phyloP scores from a whole-genome alignment of 2,113 vertebrate species.

The Colaptes auratus region DNA sequence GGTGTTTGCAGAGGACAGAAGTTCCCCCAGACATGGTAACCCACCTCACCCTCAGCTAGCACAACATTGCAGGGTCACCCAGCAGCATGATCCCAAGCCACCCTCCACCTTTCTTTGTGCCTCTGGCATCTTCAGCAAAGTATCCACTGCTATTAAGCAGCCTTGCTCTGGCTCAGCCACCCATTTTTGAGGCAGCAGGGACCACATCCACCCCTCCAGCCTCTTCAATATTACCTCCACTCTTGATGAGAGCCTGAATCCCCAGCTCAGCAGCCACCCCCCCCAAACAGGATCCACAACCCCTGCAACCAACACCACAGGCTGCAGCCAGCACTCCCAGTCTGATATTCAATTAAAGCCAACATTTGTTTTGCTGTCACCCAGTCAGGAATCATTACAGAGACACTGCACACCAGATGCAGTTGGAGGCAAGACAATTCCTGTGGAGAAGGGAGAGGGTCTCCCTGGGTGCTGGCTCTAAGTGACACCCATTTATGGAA shows the following conservation, averaged over 20 bases:
- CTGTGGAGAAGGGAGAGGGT: background rate
- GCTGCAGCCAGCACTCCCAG: background rate
- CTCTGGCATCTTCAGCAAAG: background rate
- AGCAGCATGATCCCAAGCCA: rapidly evolving
- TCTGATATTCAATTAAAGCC: slow-evolving; percentile 9
- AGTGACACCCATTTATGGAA: rapidly evolving
- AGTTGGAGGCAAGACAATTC: background rate
- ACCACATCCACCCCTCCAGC: background rate
- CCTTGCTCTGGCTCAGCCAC: background rate
- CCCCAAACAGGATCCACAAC: rapidly evolving
- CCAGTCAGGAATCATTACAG: background rate
- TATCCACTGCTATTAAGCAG: background rate
- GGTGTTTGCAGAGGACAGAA: background rate
- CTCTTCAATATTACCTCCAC: background rate
- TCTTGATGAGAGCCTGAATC: background rate
- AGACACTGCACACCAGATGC: rapidly evolving
- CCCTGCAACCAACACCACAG: background rate
- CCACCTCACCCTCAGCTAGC: rapidly evolving
- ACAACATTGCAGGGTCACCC: background rate
- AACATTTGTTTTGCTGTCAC: background rate
- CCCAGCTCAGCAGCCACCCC: too few relatives aligned
- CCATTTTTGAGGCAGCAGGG: background rate
- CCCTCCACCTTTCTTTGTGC: rapidly evolving
- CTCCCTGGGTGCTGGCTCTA: background rate
- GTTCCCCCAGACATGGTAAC: background rate